phyloP scores from a whole-genome alignment of 2,888 invertebrate genomes.

The Macrosiphum euphorbiae region DNA sequence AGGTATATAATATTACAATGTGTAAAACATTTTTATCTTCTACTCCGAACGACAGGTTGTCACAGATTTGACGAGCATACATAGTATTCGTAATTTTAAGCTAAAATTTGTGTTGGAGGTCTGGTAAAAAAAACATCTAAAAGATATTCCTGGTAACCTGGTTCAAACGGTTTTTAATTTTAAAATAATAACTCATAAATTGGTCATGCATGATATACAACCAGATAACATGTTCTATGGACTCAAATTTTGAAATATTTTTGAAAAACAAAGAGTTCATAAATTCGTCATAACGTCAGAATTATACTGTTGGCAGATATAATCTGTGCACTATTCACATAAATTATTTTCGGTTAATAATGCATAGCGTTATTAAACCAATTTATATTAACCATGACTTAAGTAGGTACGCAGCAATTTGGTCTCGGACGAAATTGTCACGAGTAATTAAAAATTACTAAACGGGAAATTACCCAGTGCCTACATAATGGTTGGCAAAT shows the following conservation, averaged over 20 bases:
- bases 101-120: neutral
- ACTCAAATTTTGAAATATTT: neutral
- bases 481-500: neutral
- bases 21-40: neutral
- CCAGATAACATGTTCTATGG: neutral
- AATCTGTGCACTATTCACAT: neutral
- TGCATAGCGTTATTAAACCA: neutral
- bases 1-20: neutral
- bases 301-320: neutral
- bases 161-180: neutral
- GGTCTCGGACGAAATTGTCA: neutral
- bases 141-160: neutral
- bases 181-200: neutral
- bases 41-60: neutral
- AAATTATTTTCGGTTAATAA: conserved; percentile 7
- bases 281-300: neutral
- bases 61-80: neutral
- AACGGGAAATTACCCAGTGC: conserved; percentile 29
- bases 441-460: conserved; percentile 38
- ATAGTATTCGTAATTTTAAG: neutral
- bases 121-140: neutral
- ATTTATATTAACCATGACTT: conserved; percentile 3
- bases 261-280: neutral
- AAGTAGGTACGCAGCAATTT: neutral
- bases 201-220: neutral